phyloP scores from a whole-genome alignment of 2,888 invertebrate genomes.

The Anoncus sp. region DNA sequence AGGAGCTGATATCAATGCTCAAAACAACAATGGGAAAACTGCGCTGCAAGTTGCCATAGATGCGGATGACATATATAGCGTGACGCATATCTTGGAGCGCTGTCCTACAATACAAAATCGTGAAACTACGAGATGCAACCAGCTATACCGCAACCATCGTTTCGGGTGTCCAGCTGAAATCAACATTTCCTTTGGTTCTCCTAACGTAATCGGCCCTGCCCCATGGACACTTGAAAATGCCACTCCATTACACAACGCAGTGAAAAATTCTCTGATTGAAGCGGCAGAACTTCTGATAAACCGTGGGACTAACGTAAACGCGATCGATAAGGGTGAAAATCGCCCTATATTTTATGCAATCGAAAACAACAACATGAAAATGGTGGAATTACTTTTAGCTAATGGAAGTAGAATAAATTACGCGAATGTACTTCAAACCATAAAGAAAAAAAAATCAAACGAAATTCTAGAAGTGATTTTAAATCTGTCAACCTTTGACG shows the following conservation, averaged over 20 bases:
- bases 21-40: conserved; percentile 18
- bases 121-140: neutral
- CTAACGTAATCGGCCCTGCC: too few relatives aligned
- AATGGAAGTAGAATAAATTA: neutral
- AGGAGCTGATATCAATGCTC: conserved; percentile 19
- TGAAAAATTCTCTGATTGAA: conserved; percentile 3
- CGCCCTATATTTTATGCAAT: conserved; percentile 7
- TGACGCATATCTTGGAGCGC: neutral
- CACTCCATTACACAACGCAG: conserved; percentile 39
- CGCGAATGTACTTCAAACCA: neutral
- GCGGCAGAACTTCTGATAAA: conserved; percentile 9
- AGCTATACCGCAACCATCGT: too few relatives aligned
- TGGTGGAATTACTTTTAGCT: neutral
- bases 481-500: too few relatives aligned
- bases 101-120: neutral
- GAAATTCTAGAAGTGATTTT: too few relatives aligned
- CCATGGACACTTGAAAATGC: too few relatives aligned
- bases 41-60: conserved; percentile 20
- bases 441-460: neutral
- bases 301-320: conserved; percentile 18
- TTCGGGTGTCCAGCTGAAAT: too few relatives aligned
- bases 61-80: neutral
- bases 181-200: too few relatives aligned
- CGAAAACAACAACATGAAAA: neutral
- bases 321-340: neutral